Evolutionary conservation across 2,888 invertebrate species (phyloP).

Genomic region (Hydrotaea diabolus): DNA sequence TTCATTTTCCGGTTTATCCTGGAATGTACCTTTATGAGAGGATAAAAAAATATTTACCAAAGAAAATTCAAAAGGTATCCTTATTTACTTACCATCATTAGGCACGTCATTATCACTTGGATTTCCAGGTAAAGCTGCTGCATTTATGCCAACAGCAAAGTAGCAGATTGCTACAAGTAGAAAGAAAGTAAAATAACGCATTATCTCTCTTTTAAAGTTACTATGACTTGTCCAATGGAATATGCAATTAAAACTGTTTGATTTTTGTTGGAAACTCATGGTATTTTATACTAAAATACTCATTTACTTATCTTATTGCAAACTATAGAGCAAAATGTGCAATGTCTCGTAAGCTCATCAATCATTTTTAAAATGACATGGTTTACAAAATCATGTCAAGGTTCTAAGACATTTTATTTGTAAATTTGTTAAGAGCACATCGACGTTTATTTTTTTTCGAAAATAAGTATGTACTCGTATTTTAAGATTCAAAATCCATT

Average conservation of each 20-base stretch:
- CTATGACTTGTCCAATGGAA: neutral
- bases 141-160: neutral
- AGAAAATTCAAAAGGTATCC: neutral
- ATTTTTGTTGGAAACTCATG: neutral
- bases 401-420: too few species aligned
- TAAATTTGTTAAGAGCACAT: too few species aligned
- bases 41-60: neutral
- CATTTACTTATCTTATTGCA: neutral
- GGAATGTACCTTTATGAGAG: neutral
- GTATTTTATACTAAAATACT: neutral
- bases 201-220: neutral
- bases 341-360: neutral
- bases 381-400: too few species aligned
- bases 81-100: neutral
- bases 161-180: neutral
- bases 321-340: neutral
- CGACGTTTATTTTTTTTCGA: too few species aligned
- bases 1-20: neutral
- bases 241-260: neutral
- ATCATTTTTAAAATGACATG: conserved; percentile 1
- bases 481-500: too few species aligned
- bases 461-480: too few species aligned
- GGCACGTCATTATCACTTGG: neutral
- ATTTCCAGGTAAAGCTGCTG: neutral
- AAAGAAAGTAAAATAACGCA: neutral